Conservation (phyloP, 2,888 invertebrate genomes). For the Torymus texanus region DNA sequence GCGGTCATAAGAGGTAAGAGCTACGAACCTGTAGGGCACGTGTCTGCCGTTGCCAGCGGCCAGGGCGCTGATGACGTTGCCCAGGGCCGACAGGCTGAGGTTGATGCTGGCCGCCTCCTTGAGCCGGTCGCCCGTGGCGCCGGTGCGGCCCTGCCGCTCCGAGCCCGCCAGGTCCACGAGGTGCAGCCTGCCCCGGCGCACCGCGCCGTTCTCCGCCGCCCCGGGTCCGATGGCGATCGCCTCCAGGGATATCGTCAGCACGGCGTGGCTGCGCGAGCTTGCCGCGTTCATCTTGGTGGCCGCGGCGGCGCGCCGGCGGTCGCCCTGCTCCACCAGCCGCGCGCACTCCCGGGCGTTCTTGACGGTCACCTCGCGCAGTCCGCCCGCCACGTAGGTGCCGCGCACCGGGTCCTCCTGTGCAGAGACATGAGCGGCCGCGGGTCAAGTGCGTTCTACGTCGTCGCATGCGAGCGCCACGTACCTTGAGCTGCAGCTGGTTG, state of each 20-base stretch:
- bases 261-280: conserved; percentile 90
- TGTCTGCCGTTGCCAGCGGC: conserved; percentile 85
- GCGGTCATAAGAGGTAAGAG: too few species aligned
- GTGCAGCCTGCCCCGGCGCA: conserved; percentile 86
- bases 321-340: conserved; percentile 84
- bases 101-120: conserved; percentile 95
- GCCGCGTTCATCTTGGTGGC: conserved; percentile 93
- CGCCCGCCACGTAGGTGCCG: conserved; percentile 82
- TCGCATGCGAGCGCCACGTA: background rate
- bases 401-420: conserved; percentile 74
- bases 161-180: conserved; percentile 93
- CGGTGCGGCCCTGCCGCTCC: conserved; percentile 88
- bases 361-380: conserved; percentile 76
- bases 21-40: conserved; percentile 80
- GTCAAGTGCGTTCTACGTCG: too few species aligned
- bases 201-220: conserved; percentile 72
- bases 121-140: conserved; percentile 89
- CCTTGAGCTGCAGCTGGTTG: conserved; percentile 80
- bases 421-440: too few species aligned
- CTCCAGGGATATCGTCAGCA: conserved; percentile 90
- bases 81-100: conserved; percentile 89
- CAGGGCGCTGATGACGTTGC: conserved; percentile 92
- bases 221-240: conserved; percentile 80
- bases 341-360: conserved; percentile 88
- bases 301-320: conserved; percentile 87